Evolutionary conservation across 2,888 invertebrate genomes (phyloP), one percentile per base, ranked within the genome.

Genomic region (Flabesymbios commensalis): DNA sequence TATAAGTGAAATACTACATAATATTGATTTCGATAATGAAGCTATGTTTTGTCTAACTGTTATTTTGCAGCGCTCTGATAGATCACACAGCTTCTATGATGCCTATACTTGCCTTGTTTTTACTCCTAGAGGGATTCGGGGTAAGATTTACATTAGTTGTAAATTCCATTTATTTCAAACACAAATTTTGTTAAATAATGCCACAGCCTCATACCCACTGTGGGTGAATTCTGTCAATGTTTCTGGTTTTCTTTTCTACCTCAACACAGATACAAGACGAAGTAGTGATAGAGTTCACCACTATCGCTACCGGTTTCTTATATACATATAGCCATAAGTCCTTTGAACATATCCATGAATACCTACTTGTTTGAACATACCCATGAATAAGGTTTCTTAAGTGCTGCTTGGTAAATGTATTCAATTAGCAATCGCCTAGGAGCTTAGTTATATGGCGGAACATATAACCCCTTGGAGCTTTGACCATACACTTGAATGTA

Each of bases 61-160:
- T 43, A 3, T 59, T 7, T 61, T 69, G 24, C 59, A 72, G 72
- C 19, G 70, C 70, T 3, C 54, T 72, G 28, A 55, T 69, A 24
- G 43, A 55, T 14, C 65, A 61, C 57, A 69, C 72, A 7, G 71
- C 59, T 4, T 43, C 51, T 22, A 61, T 64, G 28, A 41, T 66
- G 42, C 65, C 64, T 3, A 53, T 65, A 19, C 60, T 72, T 19
- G 57, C 71, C 1, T 42, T 72, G 5, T 72, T 72, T 42, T 51
- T 72, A 14, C 54, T 72, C 1, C 57, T 72, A 14, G 72, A 72
- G 53, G 72, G 72, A 41, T 58, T 72, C 48, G 72, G 70, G 42
- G 72, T 72, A 32, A 61, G 69, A 61, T 28, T 7, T 31, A n/a
- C n/a, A n/a, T n/a, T 58, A 53, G 1, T 51, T 22, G 5, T 56